Evolutionary conservation across 2,797 vertebrate genomes (phyloP).

Genomic region (Pipistrellus kuhlii): DNA sequence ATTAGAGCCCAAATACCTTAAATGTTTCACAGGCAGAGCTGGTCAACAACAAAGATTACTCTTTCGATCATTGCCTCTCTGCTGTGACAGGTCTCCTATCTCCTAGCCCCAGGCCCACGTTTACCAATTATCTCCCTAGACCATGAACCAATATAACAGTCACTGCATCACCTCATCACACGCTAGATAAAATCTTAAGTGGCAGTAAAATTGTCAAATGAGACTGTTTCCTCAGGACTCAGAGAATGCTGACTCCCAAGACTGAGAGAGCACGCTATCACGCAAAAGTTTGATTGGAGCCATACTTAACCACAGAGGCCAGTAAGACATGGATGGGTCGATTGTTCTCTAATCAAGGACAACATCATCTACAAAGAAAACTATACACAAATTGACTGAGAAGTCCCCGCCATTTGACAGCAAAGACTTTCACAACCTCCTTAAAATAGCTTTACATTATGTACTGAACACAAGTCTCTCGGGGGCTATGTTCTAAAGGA

Average conservation of each 20-base stretch:
- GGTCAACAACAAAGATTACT: background rate
- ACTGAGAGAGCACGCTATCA: background rate
- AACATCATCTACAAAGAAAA: constrained; percentile 23
- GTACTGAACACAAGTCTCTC: constrained; percentile 38
- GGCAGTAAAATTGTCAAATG: constrained; percentile 48
- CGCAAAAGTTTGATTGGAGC: constrained; percentile 7
- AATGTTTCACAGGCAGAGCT: constrained; percentile 25
- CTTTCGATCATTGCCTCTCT: constrained; percentile 27
- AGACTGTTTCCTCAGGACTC: constrained; percentile 46
- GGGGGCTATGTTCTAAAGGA: constrained; percentile 65
- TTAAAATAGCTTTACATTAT: constrained; percentile 55
- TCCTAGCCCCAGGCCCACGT: background rate
- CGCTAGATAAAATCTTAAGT: constrained; percentile 24
- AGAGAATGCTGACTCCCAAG: background rate
- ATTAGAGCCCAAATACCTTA: constrained; percentile 15
- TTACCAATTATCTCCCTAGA: background rate
- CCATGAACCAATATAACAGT: constrained; percentile 5
- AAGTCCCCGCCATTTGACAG: constrained; percentile 15
- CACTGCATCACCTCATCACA: constrained; percentile 15
- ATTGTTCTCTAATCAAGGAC: background rate
- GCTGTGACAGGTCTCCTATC: background rate
- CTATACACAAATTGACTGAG: background rate
- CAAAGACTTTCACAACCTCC: constrained; percentile 43
- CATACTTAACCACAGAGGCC: constrained; percentile 45
- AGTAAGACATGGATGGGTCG: background rate